Evolutionary conservation across 2,797 vertebrate species (phyloP), one percentile per base, ranked within the genome.

Genomic region (Gymnocypris eckloni): DNA sequence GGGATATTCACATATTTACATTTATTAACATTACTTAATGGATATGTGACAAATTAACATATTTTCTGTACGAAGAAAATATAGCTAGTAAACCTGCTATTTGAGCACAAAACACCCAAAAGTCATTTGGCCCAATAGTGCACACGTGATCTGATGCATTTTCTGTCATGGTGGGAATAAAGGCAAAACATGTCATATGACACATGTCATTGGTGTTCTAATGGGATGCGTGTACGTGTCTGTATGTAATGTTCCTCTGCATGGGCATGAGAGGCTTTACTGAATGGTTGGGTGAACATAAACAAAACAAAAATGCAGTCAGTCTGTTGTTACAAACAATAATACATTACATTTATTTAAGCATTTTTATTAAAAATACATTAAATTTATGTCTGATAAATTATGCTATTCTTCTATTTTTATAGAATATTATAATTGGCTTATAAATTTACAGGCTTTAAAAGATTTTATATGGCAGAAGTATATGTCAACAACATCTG

Each of bases 71-170:
- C n/a, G n/a, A n/a, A n/a, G n/a, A n/a, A n/a, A n/a, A n/a, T n/a
- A n/a, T n/a, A n/a, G n/a, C n/a, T n/a, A n/a, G n/a, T n/a, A n/a
- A 28, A 82, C 8, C 33, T 13, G 45, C 45, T 81, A 81, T 81
- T 69, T 52, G 28, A 22, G 28, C 18, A 81, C 64, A 69, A 25
- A 50, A 81, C 15, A 52, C 18, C 11, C 10, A 22, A 25, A 9
- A 10, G 25, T 4, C 20, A 33, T 79, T 37, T 81, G 43, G 43
- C 41, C 43, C 1, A n/a, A n/a, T n/a, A n/a, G n/a, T n/a, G n/a
- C n/a, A n/a, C n/a, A 28, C n/a, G 18, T 80, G 59, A 64, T 80
- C 16, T 79, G 59, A 18, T 41, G 15, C 13, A 64, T 20, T 79
- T 45, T 50, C 43, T 80, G 41, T 18, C 3, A n/a, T 61, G 28